Base-by-base conservation (phyloP, 1,140 invertebrate species). In the Cyrtorhinus lividipennis region DNA sequence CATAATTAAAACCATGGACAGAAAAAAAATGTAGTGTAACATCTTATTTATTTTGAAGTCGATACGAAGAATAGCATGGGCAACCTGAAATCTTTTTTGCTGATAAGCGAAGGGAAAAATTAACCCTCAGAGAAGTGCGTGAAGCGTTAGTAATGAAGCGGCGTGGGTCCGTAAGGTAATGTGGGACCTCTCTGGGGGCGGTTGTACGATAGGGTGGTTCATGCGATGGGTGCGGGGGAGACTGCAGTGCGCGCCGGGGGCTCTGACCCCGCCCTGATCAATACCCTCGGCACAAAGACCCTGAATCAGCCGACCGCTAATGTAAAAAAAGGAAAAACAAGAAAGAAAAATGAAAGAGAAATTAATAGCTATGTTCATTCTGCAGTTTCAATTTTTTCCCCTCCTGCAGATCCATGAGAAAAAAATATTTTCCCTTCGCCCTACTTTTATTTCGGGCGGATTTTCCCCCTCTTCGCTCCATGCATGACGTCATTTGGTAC, bases 211-310 rank as follows among this genome's bases (percentile, higher is more conserved):
- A 22, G 18, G 48, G 48, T 5, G 48, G 48, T 12, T 53, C 5
- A 53, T 8, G 15, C 30, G 30, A 5, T 38, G 15, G 30, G 30
- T 5, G 30, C 30, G 30, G 48, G 5, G 48, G 48, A 53, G 48
- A 53, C 48, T 53, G 48, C 48, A 53, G 48, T 53, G 48, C 48
- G 48, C 48, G 48, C 48, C 48, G 48, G 48, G 48, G 48, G 48
- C 48, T 53, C 8, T 53, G 48, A 53, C 48, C 48, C 48, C 48
- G 48, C 48, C 48, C 48, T 53, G 48, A 53, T 53, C 48, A 53
- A 53, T 53, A 53, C 10, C 48, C 5, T 53, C 48, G 48, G 48
- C 48, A 8, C 48, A 12, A 22, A 53, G 48, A 53, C 12, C 20
- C 48, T 5, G 48, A 53, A 53, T 53, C 20, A 53, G 20, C 48